Conservation (phyloP, 1,140 invertebrate species). For the Zaprionus vittiger region DNA sequence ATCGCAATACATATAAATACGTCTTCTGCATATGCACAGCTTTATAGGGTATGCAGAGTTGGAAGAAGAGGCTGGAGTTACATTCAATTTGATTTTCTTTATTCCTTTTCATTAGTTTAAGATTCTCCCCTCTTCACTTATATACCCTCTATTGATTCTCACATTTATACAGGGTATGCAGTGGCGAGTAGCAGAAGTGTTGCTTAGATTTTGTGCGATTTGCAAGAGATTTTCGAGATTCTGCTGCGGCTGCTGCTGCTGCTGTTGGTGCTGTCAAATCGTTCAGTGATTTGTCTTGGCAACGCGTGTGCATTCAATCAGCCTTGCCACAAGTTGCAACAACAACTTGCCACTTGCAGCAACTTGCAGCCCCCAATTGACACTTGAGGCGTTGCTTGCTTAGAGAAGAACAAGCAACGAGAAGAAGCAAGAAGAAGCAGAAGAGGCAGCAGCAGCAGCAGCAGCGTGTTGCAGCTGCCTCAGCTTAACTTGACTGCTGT, state of each 20-base stretch:
- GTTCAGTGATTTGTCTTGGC: constrained; percentile 74
- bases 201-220: constrained; percentile 41
- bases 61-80: no score
- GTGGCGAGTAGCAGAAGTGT: background rate
- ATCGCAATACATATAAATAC: no score
- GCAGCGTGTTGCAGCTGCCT: constrained; percentile 18
- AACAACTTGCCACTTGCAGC: constrained; percentile 22
- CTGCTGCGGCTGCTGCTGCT: constrained; percentile 5
- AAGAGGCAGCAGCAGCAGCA: constrained; percentile 11
- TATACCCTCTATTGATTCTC: background rate
- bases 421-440: background rate
- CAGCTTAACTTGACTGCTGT: background rate
- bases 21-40: background rate
- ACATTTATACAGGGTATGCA: background rate
- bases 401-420: background rate
- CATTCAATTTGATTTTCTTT: background rate
- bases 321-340: constrained; percentile 10
- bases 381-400: constrained; percentile 64
- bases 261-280: constrained; percentile 62
- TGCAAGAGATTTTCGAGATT: constrained; percentile 42
- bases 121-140: no score
- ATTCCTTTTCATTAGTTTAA: background rate
- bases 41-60: background rate
- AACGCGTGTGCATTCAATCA: constrained; percentile 52
- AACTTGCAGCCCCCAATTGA: constrained; percentile 58